Evolutionary conservation across 2,888 invertebrate species (phyloP).

Genomic region (Thereva unica): DNA sequence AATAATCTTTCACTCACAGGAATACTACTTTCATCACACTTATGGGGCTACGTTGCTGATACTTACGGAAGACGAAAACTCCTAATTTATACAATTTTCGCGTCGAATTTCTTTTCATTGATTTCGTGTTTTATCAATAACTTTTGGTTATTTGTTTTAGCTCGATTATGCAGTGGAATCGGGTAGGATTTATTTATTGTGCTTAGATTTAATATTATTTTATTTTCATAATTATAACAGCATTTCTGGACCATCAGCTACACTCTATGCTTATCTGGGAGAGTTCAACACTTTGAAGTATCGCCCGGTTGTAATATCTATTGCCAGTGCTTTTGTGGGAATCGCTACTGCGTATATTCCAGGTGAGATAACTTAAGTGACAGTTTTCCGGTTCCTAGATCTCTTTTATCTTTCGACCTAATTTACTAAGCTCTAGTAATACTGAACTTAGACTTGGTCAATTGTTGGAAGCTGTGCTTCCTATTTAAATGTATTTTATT

Average conservation of each 20-base stretch:
- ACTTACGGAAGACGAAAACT: slow-evolving; percentile 60
- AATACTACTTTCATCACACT: slow-evolving; percentile 63
- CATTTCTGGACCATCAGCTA: slow-evolving; percentile 57
- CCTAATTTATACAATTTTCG: slow-evolving; percentile 59
- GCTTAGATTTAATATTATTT: background rate
- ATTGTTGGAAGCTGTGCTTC: no score
- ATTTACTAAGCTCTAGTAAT: slow-evolving; percentile 3
- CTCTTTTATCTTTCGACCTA: slow-evolving; percentile 19
- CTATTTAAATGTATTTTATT: no score
- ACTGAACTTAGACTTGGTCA: no score
- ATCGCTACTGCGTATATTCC: slow-evolving; percentile 52
- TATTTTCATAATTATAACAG: slow-evolving; percentile 44
- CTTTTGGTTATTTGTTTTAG: slow-evolving; percentile 60
- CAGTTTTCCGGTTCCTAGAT: slow-evolving; percentile 5
- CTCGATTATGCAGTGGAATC: slow-evolving; percentile 62
- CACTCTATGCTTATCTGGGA: slow-evolving; percentile 58
- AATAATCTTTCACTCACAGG: slow-evolving; percentile 49
- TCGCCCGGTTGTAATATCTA: slow-evolving; percentile 54
- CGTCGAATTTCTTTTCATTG: slow-evolving; percentile 60
- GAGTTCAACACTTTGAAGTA: slow-evolving; percentile 55
- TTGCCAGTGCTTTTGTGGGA: slow-evolving; percentile 56
- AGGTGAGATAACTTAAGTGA: slow-evolving; percentile 44
- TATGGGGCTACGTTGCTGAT: slow-evolving; percentile 66
- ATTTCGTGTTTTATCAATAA: slow-evolving; percentile 60
- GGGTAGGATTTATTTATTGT: slow-evolving; percentile 55